phyloP scores from a whole-genome alignment of 1,140 invertebrate genomes.

The Diuraphis noxia region DNA sequence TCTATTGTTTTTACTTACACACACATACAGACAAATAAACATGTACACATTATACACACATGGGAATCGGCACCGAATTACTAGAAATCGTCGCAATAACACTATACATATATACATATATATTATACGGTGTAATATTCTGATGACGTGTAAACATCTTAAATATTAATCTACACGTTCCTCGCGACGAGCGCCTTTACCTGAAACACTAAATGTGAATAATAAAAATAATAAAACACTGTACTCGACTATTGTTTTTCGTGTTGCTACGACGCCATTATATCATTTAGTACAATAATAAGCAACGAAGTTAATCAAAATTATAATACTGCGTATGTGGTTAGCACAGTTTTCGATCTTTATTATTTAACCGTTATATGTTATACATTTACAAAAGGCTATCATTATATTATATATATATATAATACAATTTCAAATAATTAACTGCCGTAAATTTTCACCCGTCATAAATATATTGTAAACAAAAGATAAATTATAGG shows the following conservation, averaged over 20 bases:
- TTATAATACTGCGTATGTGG: background rate
- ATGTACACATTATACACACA: background rate
- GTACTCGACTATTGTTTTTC: background rate
- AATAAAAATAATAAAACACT: background rate
- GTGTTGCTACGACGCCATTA: background rate
- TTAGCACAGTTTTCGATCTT: background rate
- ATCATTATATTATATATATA: background rate
- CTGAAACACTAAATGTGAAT: background rate
- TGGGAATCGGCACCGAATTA: background rate
- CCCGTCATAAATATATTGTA: background rate
- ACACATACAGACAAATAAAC: background rate
- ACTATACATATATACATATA: background rate
- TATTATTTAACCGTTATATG: background rate
- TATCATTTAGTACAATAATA: background rate
- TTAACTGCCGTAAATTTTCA: background rate
- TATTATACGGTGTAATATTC: background rate
- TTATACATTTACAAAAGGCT: background rate
- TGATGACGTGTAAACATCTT: background rate
- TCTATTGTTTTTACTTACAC: background rate
- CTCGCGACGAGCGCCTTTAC: background rate
- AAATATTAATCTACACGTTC: conserved; percentile 17
- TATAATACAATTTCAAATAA: background rate
- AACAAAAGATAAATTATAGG: background rate
- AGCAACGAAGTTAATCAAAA: background rate
- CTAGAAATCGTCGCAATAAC: background rate